Evolutionary conservation across 2,888 invertebrate species (phyloP), one percentile per base, ranked within the genome.

Genomic region (Eupithecia pulchellata): DNA sequence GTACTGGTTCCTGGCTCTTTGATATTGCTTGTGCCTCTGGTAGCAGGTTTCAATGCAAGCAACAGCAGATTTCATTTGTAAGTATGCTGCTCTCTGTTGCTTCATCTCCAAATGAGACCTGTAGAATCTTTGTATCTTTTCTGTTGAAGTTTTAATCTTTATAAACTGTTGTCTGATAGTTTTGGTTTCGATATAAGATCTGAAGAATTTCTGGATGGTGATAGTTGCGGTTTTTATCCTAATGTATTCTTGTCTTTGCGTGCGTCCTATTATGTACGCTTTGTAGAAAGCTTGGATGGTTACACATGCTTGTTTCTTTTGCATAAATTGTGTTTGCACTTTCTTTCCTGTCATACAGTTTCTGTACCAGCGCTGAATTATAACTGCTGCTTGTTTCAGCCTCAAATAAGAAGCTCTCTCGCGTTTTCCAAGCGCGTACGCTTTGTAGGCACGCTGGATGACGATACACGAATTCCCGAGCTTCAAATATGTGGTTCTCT

Each of bases 281-380:
- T 84, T 87, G 73, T 91, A 95, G 30, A 82, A 78, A 75, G 81
- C 87, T 82, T 96, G 95, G 57, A 96, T 90, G 4, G 85, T 77
- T 0, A 89, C 73, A 64, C 89, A 89, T 3, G 95, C 92, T 66
- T 85, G 80, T 76, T 86, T 91, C 1, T 80, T 78, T 52, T 82
- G 77, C 64, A 84, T 76, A 73, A 84, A 92, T 65, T 86, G 75
- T 42, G 85, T 77, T 77, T 85, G 82, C 2, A 86, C 70, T 76
- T 81, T 75, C 77, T 82, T 83, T 17, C 82, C 79, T 75, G 81
- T 83, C 74, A 79, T 85, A 57, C 80, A 81, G 71, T 78, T 84
- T 80, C 92, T 90, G 80, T 91, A 95, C 91, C 93, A 93, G 8
- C 75, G 79, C 81, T 96, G 95, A 57, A 96, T 90, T 71, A 77